phyloP scores from a whole-genome alignment of 37 sponge, comb jelly and placozoan genomes.

The Mnemiopsis leidyi region DNA sequence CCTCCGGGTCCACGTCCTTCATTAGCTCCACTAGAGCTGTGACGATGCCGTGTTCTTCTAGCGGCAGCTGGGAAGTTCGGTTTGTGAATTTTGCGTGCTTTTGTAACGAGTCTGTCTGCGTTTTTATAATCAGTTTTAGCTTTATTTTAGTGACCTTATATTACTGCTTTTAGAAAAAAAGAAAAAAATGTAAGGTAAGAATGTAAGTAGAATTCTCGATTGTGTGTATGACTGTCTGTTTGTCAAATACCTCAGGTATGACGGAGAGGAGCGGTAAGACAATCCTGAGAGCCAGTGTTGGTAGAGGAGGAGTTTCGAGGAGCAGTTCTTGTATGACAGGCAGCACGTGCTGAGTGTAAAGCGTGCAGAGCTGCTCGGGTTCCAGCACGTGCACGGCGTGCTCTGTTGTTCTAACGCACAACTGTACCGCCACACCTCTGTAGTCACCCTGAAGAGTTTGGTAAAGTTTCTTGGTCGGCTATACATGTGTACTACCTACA shows the following conservation, averaged over 20 bases:
- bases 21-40: conserved; percentile 55
- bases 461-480: not conserved
- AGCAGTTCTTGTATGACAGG: conserved; percentile 38
- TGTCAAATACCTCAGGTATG: not conserved
- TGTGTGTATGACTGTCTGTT: too few species aligned
- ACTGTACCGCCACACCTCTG: conserved; percentile 29
- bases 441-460: not conserved
- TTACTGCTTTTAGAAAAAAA: too few species aligned
- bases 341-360: conserved; percentile 26
- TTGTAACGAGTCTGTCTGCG: too few species aligned
- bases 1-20: conserved; percentile 47
- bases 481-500: not conserved
- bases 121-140: too few species aligned
- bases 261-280: conserved; percentile 13
- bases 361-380: not conserved
- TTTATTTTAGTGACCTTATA: too few species aligned
- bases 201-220: too few species aligned
- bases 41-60: conserved; percentile 27
- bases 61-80: conserved; percentile 34
- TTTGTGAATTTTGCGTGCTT: too few species aligned
- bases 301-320: conserved; percentile 32
- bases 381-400: conserved; percentile 33
- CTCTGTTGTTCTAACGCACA: conserved; percentile 19
- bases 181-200: too few species aligned
- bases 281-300: conserved; percentile 46